Evolutionary conservation across 2,888 invertebrate genomes (phyloP).

Genomic region (Fragum whitleyi): DNA sequence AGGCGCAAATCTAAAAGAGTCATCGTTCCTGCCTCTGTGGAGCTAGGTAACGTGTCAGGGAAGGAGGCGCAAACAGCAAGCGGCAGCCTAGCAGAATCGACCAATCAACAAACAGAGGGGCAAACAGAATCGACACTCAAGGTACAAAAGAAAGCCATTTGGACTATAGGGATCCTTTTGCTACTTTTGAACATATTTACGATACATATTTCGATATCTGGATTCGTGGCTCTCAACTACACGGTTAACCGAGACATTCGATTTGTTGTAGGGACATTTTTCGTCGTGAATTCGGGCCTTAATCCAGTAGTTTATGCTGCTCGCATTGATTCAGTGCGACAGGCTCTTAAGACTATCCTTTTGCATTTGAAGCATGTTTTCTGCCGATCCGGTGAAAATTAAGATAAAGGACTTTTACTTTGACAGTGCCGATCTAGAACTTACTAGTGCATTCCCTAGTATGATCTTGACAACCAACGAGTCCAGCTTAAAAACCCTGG

Average conservation of each 20-base stretch:
- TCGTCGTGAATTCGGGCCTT: not conserved
- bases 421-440: too few species aligned
- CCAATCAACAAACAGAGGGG: not conserved
- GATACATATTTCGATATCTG: not conserved
- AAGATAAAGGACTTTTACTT: too few species aligned
- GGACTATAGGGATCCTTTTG: not conserved
- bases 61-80: not conserved
- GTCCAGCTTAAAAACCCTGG: too few species aligned
- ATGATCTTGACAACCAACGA: too few species aligned
- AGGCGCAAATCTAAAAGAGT: not conserved
- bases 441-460: too few species aligned
- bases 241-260: not conserved
- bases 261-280: not conserved
- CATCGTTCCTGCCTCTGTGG: not conserved
- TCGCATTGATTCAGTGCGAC: not conserved
- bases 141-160: not conserved
- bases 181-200: not conserved
- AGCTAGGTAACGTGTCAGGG: not conserved
- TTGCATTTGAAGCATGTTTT: too few species aligned
- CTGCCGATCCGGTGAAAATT: too few species aligned
- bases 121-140: not conserved
- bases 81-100: not conserved
- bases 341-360: not conserved
- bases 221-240: not conserved
- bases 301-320: not conserved